Base-by-base conservation (phyloP, 2,113 vertebrate species). In the Sturnus vulgaris region DNA sequence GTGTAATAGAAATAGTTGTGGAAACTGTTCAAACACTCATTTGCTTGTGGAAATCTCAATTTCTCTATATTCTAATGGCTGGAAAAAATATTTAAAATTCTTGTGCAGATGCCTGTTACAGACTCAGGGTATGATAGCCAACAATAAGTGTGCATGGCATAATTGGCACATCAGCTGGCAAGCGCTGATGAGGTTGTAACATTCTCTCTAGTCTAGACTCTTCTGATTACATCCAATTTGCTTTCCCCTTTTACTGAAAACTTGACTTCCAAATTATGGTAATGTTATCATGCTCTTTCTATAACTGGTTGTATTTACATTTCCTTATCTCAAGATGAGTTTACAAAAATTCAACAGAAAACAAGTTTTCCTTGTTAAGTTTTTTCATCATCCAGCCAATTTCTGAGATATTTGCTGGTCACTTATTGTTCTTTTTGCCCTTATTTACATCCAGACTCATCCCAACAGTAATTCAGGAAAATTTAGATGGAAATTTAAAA, bases 191-290 rank as follows among this genome's bases (percentile, higher is more conserved):
- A 95, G 83, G 52, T 84, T 90, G 49, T 91, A 86, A 37, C 56
- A 18, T 19, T 69, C 25, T 88, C 42, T 89, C n/a, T 93, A 86
- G 70, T 82, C 92, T 95, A 83, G 82, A 78, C 69, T 80, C n/a
- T 88, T 90, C 60, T 96, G 92, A 95, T 96, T 94, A 60, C 76
- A 63, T 63, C 30, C 79, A 49, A 86, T 78, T 90, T 90, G 15
- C 82, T 83, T 81, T 81, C 68, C 33, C 27, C 70, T 88, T 94
- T 68, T 77, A 94, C 80, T n/a, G 86, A 81, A 93, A 88, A 93
- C 72, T 77, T 93, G 88, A 86, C 88, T 94, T 96, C 82, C 35
- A 59, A 86, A 92, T 94, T 86, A 93, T 90, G 94, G 60, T 93
- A 95, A 95, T 94, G 82, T 83, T 93, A 88, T 93, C 71, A 88